Evolutionary conservation across 2,797 vertebrate species (phyloP).

Genomic region (Clarias fuscus): DNA sequence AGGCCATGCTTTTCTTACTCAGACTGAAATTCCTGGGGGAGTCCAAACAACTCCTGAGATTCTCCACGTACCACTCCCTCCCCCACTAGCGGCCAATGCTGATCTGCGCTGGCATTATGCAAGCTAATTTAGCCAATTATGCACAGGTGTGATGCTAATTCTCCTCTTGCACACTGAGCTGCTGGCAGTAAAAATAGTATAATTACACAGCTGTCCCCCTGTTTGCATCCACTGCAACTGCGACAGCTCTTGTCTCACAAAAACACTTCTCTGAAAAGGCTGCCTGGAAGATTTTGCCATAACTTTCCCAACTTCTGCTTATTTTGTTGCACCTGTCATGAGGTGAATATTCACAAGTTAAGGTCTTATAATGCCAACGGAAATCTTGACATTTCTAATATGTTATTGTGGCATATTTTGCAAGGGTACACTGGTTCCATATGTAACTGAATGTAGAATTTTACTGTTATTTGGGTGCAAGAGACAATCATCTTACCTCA

Average conservation of each 20-base stretch:
- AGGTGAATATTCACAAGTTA: constrained; percentile 40
- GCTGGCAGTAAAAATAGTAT: constrained; percentile 81
- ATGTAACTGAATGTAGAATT: not conserved
- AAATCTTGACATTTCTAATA: constrained; percentile 24
- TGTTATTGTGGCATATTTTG: constrained; percentile 22
- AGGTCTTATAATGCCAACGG: constrained; percentile 20
- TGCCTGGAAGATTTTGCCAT: constrained; percentile 41
- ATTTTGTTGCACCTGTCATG: constrained; percentile 50
- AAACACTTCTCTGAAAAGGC: constrained; percentile 54
- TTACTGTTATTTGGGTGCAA: not conserved
- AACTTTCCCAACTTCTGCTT: constrained; percentile 51
- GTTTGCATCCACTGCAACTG: constrained; percentile 65
- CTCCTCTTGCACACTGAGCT: constrained; percentile 72
- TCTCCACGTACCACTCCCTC: constrained; percentile 62
- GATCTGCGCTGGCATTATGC: constrained; percentile 75
- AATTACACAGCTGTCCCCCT: constrained; percentile 76
- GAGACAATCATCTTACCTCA: not conserved
- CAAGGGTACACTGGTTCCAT: not conserved
- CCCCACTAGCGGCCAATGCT: constrained; percentile 68
- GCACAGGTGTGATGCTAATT: constrained; percentile 85
- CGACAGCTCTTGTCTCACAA: constrained; percentile 57
- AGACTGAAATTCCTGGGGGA: constrained; percentile 63
- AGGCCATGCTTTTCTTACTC: constrained; percentile 65
- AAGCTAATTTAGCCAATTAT: constrained; percentile 83
- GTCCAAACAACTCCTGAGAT: constrained; percentile 71